Conservation (phyloP, 2,888 invertebrate species). For the Neoascia interrupta region DNA sequence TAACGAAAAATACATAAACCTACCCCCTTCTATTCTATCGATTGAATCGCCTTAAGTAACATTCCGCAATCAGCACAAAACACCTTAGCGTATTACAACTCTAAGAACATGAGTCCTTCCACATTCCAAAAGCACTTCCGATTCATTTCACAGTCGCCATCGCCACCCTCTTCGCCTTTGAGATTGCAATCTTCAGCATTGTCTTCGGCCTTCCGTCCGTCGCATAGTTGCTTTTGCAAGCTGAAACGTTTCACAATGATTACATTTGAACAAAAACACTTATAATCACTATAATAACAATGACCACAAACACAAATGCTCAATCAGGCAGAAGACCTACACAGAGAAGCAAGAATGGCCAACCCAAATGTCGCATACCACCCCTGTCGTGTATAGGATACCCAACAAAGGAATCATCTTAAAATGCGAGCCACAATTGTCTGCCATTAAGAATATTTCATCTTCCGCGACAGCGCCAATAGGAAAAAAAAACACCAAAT, state of each 20-base stretch:
- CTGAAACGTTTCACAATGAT: slow-evolving; percentile 46
- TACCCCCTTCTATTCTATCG: too few relatives aligned
- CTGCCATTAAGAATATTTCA: slow-evolving; percentile 34
- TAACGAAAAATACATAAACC: too few relatives aligned
- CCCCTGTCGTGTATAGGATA: background rate
- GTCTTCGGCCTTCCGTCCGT: too few relatives aligned
- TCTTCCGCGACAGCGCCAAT: slow-evolving; percentile 6
- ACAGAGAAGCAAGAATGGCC: background rate
- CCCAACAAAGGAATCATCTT: slow-evolving; percentile 1
- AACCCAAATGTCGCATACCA: background rate
- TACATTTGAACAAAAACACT: slow-evolving; percentile 34
- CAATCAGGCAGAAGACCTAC: slow-evolving; percentile 42
- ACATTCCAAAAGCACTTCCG: too few relatives aligned
- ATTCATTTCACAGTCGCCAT: too few relatives aligned
- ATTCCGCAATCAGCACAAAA: too few relatives aligned
- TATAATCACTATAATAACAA: slow-evolving; percentile 36
- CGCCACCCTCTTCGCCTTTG: too few relatives aligned
- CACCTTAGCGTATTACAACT: too few relatives aligned
- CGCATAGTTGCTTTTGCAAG: too few relatives aligned
- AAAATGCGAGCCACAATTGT: slow-evolving; percentile 30
- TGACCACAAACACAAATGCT: slow-evolving; percentile 45
- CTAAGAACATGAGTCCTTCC: too few relatives aligned
- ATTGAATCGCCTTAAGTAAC: too few relatives aligned
- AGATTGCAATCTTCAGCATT: too few relatives aligned
- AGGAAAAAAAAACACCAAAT: background rate